A percentile compares a stretch with the other conserved stretches of the same genome.
phyloP scores from a whole-genome alignment of 2,113 vertebrate species.

The Scomber scombrus region DNA sequence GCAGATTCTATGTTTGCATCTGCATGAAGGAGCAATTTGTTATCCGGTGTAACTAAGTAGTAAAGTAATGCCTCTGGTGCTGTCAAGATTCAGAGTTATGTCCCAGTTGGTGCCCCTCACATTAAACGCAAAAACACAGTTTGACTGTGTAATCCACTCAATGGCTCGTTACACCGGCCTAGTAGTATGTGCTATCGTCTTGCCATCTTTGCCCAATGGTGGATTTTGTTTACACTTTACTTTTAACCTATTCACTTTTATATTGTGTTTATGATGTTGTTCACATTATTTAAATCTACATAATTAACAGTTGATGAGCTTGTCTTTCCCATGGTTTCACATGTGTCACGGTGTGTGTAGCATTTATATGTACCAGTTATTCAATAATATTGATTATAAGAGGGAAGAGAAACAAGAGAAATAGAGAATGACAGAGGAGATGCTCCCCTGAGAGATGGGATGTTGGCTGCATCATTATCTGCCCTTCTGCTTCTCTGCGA shows the following conservation, averaged over 20 bases:
- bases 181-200: background rate
- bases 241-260: conserved; percentile 3
- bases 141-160: conserved; percentile 9
- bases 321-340: conserved; percentile 19
- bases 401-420: conserved; percentile 24
- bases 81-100: conserved; percentile 47
- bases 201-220: background rate
- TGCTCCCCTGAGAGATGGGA: conserved; percentile 8
- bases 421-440: conserved; percentile 19
- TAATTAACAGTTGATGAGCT: conserved; percentile 39
- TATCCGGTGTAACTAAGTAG: conserved; percentile 41
- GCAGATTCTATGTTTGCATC: conserved; percentile 52
- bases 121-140: conserved; percentile 38
- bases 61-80: conserved; percentile 27
- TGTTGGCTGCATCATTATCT: conserved; percentile 39
- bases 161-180: background rate
- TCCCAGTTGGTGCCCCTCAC: conserved; percentile 23
- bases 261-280: conserved; percentile 8
- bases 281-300: conserved; percentile 31
- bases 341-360: conserved; percentile 7
- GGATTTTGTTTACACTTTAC: conserved; percentile 15
- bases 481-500: conserved; percentile 43
- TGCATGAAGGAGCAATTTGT: conserved; percentile 52
- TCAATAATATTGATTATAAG: conserved; percentile 14
- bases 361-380: background rate